Percentiles rank a stretch among this genome's conserved stretches.
phyloP scores from a whole-genome alignment of 2,797 vertebrate species.

The Heterohyrax brucei region DNA sequence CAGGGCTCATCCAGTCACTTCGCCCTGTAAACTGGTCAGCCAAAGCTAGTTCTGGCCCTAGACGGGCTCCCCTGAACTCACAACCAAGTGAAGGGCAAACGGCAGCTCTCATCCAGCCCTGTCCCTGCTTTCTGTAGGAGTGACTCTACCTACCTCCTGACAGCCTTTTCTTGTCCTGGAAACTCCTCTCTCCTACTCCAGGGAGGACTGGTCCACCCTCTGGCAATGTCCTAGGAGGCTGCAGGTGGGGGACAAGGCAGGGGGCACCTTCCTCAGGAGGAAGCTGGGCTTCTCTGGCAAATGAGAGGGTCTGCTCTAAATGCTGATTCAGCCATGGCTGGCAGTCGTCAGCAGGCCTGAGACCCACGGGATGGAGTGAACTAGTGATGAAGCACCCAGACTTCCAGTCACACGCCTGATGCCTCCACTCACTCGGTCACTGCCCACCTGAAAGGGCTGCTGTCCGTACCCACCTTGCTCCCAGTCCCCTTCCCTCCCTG shows the following conservation, averaged over 20 bases:
- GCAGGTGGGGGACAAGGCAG: too few relatives aligned
- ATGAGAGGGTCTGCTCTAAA: background rate
- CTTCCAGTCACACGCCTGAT: too few relatives aligned
- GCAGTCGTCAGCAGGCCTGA: background rate
- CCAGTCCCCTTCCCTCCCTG: fast-evolving
- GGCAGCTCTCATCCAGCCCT: background rate
- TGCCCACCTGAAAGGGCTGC: background rate
- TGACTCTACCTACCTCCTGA: background rate
- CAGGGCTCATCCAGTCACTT: too few relatives aligned
- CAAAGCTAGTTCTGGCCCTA: background rate
- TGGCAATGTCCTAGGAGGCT: background rate
- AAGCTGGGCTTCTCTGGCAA: fast-evolving
- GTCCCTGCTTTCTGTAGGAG: background rate
- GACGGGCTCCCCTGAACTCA: background rate
- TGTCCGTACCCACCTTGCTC: too few relatives aligned
- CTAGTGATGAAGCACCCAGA: background rate
- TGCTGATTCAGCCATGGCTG: too few relatives aligned
- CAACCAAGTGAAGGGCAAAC: background rate
- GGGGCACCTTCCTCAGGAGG: background rate
- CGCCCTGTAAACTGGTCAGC: background rate
- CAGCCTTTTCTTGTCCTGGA: background rate
- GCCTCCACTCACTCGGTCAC: fast-evolving
- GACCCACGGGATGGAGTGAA: background rate
- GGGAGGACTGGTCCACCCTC: background rate
- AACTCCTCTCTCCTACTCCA: background rate